These are phyloP conservation scores for Bugulina stolonifera DNA, from an alignment of 2,888 invertebrate genomes.

Conservation along the genomic window DNA sequence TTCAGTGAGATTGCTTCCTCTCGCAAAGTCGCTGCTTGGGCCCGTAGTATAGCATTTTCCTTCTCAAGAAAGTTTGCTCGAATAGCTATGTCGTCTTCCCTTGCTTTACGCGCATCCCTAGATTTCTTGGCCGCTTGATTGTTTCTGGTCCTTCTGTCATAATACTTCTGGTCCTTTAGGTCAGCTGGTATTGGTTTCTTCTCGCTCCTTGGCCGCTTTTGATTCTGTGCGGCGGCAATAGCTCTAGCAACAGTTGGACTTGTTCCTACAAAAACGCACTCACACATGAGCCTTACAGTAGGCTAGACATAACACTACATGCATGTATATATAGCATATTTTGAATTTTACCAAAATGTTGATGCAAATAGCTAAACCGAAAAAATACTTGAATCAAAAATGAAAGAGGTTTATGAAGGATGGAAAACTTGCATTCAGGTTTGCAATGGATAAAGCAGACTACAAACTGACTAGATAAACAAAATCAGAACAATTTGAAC, in stretches of 20 bases:
- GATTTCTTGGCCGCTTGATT: slow-evolving; percentile 89
- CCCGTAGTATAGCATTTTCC: slow-evolving; percentile 77
- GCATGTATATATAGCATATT: too few species aligned
- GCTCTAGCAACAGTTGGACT: slow-evolving; percentile 38
- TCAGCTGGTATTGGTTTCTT: slow-evolving; percentile 75
- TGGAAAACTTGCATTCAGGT: too few species aligned
- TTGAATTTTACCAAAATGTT: too few species aligned
- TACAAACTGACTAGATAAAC: too few species aligned
- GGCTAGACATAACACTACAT: too few species aligned
- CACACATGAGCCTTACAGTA: too few species aligned
- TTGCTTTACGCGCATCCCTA: slow-evolving; percentile 74
- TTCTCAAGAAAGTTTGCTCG: slow-evolving; percentile 77
- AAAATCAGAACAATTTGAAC: too few species aligned
- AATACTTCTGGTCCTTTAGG: slow-evolving; percentile 83
- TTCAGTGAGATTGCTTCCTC: slow-evolving; percentile 71
- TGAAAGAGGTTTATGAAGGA: too few species aligned
- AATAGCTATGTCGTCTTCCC: slow-evolving; percentile 82
- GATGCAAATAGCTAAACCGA: too few species aligned
- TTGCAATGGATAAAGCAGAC: too few species aligned
- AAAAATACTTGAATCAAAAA: too few species aligned
- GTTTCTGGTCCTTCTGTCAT: slow-evolving; percentile 76
- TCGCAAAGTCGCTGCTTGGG: slow-evolving; percentile 71
- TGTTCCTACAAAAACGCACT: slow-evolving; percentile 32
- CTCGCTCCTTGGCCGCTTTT: slow-evolving; percentile 44
- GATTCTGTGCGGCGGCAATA: slow-evolving; percentile 37